Evolutionary conservation across 2,888 invertebrate species (phyloP).

Genomic region (Chouioia cunea): DNA sequence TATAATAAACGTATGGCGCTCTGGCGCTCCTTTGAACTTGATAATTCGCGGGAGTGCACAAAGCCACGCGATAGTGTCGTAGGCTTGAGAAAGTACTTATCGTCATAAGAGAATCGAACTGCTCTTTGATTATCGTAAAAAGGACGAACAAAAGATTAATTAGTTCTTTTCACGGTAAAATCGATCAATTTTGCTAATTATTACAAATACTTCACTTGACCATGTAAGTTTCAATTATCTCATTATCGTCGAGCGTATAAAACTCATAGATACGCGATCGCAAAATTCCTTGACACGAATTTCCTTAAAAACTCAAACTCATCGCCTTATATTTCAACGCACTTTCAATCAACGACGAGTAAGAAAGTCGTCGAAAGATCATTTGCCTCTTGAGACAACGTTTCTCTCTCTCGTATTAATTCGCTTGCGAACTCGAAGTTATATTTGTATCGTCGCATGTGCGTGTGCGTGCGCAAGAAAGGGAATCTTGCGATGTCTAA

Average conservation of each 20-base stretch:
- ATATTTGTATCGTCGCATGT: slow-evolving; percentile 31
- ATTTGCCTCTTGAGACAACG: slow-evolving; percentile 30
- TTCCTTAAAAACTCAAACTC: neutral
- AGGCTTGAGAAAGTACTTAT: no score
- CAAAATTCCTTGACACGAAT: slow-evolving; percentile 30
- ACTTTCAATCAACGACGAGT: neutral
- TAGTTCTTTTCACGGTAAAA: no score
- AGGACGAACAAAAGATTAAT: no score
- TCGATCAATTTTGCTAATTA: no score
- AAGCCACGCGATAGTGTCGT: slow-evolving; percentile 8
- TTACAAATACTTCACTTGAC: no score
- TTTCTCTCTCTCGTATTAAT: slow-evolving; percentile 3
- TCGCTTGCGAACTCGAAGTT: slow-evolving; percentile 8
- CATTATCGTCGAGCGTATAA: slow-evolving; percentile 1
- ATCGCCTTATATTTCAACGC: neutral
- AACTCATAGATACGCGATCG: neutral
- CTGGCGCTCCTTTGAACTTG: neutral
- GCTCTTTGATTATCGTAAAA: no score
- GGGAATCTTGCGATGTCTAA: no score
- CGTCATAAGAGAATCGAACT: no score
- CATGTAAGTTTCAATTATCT: neutral
- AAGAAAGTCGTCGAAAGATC: slow-evolving; percentile 5
- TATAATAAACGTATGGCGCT: neutral
- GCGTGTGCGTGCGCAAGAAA: no score
- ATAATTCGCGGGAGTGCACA: neutral